Base-by-base conservation (phyloP, 2,888 invertebrate genomes). In the Seira sanloemensis region DNA sequence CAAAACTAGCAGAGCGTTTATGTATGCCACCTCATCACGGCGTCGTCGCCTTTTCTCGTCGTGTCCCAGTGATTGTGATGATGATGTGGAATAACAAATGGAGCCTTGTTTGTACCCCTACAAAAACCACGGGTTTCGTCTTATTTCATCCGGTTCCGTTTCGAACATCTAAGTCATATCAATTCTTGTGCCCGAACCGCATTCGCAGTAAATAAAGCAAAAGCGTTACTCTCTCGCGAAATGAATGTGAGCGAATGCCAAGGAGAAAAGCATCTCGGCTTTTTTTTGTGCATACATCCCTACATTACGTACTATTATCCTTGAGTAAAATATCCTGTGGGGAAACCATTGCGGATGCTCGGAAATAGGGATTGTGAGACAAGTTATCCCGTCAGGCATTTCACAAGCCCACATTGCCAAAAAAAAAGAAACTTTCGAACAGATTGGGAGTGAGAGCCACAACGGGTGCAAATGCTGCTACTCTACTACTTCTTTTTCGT, bases 21-120 rank as follows among this genome's bases (percentile, higher is more conserved):
- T 73, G 73, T 73, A 54, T 73, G 73, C 73, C 54, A 58, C 73
- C 72, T 72, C 50, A 23, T 37, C 46, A 9, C 46, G 71, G 50
- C 25, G 73, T 26, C 73, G 54, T 21, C 25, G 25, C 58, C 24
- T 73, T 18, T 50, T 73, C 23, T 24, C 24, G 21, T 25, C 23
- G 18, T 54, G 23, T 25, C 24, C 12, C 50, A 24, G 16, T 71
- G 50, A 24, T 23, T 5, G 12, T 37, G 37, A 27, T 24, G 24
- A n/a, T 21, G 54, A 24, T 67, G 67, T 76, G 76, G 76, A 67
- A 26, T 67, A 76, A 76, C 76, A 37, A 67, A 76, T 76, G 76
- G 67, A 50, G 67, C 25, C 76, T 76, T 76, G 76, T 76, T 76
- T 76, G 76, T 50, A 16, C 76, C 37, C 65, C 50, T 67, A 24